These are phyloP conservation scores for Coracopsis vasa DNA, from an alignment of 2,113 vertebrate genomes.

Conservation along the genomic window DNA sequence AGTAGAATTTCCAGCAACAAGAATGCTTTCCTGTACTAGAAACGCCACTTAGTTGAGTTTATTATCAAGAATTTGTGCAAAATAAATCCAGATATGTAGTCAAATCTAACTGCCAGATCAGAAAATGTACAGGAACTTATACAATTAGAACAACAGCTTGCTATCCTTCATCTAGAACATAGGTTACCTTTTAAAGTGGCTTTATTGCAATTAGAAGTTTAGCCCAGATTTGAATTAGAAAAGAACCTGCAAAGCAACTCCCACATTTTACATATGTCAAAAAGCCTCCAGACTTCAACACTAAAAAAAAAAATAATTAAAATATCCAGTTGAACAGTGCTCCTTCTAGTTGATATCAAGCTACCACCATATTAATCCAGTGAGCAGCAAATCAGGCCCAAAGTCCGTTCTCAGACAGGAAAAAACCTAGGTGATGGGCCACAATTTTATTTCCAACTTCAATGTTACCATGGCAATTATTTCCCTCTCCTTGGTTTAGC, in stretches of 20 bases:
- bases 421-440: not conserved
- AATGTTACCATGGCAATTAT: not conserved
- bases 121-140: not conserved
- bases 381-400: not conserved
- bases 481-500: not conserved
- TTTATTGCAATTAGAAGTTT: not conserved
- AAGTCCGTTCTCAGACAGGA: not conserved
- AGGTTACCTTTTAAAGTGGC: not conserved
- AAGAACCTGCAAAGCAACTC: not conserved
- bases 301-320: not conserved
- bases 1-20: not conserved
- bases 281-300: not conserved
- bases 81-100: not conserved
- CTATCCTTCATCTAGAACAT: not conserved
- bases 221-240: not conserved
- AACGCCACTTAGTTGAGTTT: not conserved
- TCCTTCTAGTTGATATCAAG: not conserved
- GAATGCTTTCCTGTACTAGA: not conserved
- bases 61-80: not conserved
- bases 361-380: rapidly evolving
- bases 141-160: not conserved
- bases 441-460: not conserved
- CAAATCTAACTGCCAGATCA: not conserved
- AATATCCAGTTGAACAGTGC: not conserved
- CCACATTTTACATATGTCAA: not conserved